phyloP scores from a whole-genome alignment of 2,113 vertebrate species.

The Saguinus midas region DNA sequence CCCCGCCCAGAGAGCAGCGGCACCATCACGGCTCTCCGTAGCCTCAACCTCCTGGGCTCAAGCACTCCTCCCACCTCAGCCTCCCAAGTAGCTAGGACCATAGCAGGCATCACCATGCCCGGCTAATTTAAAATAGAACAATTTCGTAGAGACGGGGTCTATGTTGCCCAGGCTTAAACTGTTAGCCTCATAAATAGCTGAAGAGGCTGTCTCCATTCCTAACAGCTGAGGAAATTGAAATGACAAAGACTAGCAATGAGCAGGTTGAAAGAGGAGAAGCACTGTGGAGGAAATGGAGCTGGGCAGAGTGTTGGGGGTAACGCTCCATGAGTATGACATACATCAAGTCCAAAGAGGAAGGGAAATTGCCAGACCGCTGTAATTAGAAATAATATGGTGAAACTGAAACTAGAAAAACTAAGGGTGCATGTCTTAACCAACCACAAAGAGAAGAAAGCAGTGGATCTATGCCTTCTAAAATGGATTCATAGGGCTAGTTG shows the following conservation, averaged over 20 bases:
- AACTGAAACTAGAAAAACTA: constrained; percentile 44
- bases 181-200: neutral
- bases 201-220: neutral
- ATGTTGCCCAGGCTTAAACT: neutral
- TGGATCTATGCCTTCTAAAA: neutral
- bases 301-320: neutral
- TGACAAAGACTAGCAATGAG: neutral
- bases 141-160: too few species aligned
- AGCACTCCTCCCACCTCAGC: too few species aligned
- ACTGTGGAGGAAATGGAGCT: neutral
- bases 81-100: too few species aligned
- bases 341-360: constrained; percentile 46
- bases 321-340: neutral
- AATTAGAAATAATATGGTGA: constrained; percentile 51
- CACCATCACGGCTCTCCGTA: too few species aligned
- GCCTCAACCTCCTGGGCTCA: too few species aligned
- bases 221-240: neutral
- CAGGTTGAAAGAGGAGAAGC: neutral
- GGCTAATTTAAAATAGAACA: too few species aligned
- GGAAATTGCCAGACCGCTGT: constrained; percentile 46
- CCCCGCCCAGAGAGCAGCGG: too few species aligned
- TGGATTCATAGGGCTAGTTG: neutral
- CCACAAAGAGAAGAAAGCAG: neutral
- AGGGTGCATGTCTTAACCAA: neutral
- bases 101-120: too few species aligned